Percentiles rank a stretch among this genome's conserved stretches.
phyloP scores from a whole-genome alignment of 2,888 invertebrate genomes.

The Cistogaster globosa region DNA sequence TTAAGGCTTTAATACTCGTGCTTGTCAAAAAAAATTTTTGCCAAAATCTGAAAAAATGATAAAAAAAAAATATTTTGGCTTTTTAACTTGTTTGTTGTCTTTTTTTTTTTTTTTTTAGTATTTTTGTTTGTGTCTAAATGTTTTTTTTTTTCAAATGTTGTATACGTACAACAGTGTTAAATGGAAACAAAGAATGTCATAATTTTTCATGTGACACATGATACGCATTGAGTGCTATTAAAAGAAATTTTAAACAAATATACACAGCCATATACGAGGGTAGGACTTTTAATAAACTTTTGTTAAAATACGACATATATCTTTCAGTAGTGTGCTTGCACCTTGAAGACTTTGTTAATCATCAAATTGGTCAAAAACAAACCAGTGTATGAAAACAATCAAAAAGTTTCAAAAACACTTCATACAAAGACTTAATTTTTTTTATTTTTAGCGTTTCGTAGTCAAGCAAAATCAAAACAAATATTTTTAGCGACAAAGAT shows the following conservation, averaged over 20 bases:
- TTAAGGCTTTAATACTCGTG: slow-evolving; percentile 41
- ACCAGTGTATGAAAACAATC: no score
- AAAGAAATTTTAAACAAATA: not conserved
- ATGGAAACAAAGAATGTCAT: slow-evolving; percentile 40
- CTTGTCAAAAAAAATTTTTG: slow-evolving; percentile 48
- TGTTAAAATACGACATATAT: no score
- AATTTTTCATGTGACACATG: slow-evolving; percentile 49
- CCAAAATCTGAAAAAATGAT: slow-evolving; percentile 8
- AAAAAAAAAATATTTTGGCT: slow-evolving; percentile 12
- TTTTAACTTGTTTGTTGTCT: slow-evolving; percentile 10
- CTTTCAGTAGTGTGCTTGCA: no score
- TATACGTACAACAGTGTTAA: slow-evolving; percentile 4
- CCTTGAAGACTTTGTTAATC: no score
- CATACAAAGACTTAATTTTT: no score
- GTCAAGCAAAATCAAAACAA: no score
- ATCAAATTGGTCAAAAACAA: no score
- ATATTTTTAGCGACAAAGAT: no score
- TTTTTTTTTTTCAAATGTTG: not conserved
- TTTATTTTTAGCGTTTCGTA: no score
- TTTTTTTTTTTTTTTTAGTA: not conserved
- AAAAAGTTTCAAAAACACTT: no score
- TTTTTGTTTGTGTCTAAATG: not conserved
- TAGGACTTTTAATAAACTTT: no score
- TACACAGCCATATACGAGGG: no score
- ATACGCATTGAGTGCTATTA: slow-evolving; percentile 50